Evolutionary conservation across 2,113 vertebrate genomes (phyloP), one percentile per base, ranked within the genome.

Genomic region (Gasterosteus nipponicus): DNA sequence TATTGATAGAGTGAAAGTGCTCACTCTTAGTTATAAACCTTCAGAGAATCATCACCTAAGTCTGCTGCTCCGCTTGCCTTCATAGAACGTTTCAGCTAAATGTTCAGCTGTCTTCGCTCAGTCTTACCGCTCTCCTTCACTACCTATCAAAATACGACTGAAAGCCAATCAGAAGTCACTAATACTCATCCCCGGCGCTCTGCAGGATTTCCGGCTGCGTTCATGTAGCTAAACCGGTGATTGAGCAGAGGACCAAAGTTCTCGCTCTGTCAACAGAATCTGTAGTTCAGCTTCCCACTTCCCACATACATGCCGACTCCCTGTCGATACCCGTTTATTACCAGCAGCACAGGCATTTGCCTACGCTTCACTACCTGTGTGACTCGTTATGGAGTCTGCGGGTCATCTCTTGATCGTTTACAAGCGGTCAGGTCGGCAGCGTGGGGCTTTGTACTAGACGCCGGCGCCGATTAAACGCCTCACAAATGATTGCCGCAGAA

Each of bases 191-290:
- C 49, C 3, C 31, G 2, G 6, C 60, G 54, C 26, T 66, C 35
- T 18, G 35, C 42, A 59, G 38, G 35, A 10, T 46, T 15, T n/a
- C 16, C 12, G 15, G 26, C 47, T 56, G n/a, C 38, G 58, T 60
- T 65, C 22, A 35, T 60, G n/a, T 7, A 44, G 47, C 10, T 44
- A 41, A 35, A 56, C 12, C 81, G 62, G 69, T 83, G 80, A 87
- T 87, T 86, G 87, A 87, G 88, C 80, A 89, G 54, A 69, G 79
- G 77, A 73, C 63, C 72, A 73, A 51, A 62, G 74, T 75, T 89
- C 61, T 77, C 39, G 58, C 63, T 78, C 80, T 77, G 77, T 56
- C 67, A 74, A 58, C 73, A 78, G 65, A 71, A 75, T 73, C 41
- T 4, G 18, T 38, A 56, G 62, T 31, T 75, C 56, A 76, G 69